Conservation (phyloP, 2,797 vertebrate genomes). For the Hippoglossus hippoglossus region DNA sequence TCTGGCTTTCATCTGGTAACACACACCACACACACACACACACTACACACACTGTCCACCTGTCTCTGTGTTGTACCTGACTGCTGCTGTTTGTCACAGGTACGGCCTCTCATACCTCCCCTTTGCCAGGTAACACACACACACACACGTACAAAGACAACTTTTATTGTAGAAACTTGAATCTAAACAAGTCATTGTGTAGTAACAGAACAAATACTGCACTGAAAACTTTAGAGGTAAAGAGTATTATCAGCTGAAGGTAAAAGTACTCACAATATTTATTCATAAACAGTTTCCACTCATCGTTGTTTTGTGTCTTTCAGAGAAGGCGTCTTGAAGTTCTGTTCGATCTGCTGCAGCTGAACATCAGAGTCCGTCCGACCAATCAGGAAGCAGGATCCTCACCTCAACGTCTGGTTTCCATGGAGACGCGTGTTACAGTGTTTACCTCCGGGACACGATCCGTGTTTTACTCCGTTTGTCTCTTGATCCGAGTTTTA, state of each 20-base stretch:
- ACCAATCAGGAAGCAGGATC: constrained; percentile 37
- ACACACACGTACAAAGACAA: neutral
- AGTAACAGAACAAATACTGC: no score
- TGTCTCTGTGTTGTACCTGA: neutral
- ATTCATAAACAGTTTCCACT: no score
- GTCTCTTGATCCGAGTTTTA: no score
- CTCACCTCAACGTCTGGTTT: neutral
- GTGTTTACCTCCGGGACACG: no score
- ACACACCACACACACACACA: constrained; percentile 18
- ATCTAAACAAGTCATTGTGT: no score
- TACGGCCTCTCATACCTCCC: constrained; percentile 74
- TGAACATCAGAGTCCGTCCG: neutral
- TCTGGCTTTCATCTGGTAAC: constrained; percentile 90
- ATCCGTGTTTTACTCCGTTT: no score
- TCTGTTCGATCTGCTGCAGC: constrained; percentile 66
- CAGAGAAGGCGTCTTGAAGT: constrained; percentile 79
- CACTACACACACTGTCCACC: neutral
- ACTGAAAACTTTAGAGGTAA: no score
- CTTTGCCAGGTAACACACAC: constrained; percentile 64
- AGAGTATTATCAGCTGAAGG: no score
- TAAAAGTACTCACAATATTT: no score
- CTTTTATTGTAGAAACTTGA: no score
- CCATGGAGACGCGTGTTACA: neutral
- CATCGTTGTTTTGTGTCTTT: neutral
- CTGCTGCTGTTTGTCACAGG: constrained; percentile 41